Percentiles rank a stretch among this genome's conserved stretches.
Conservation (phyloP, 2,113 vertebrate species). For the Tachysurus fulvidraco region DNA sequence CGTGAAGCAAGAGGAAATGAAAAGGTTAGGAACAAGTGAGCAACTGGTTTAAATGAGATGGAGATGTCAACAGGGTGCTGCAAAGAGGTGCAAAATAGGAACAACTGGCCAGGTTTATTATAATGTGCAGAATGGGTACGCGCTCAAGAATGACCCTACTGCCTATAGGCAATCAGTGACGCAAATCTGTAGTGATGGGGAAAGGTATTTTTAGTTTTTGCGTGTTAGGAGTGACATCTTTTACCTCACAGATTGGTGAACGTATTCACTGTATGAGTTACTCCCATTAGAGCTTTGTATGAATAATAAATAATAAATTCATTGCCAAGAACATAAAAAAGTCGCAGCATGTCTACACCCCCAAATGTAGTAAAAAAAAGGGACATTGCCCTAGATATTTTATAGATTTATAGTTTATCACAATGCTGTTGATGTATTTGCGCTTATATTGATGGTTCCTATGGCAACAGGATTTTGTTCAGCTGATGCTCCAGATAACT, state of each 20-base stretch:
- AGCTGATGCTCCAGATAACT: too few relatives aligned
- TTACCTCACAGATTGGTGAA: neutral
- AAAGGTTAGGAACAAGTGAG: slow-evolving; percentile 36
- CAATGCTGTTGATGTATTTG: neutral
- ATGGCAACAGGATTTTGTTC: neutral
- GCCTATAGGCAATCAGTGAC: slow-evolving; percentile 22
- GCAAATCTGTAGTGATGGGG: neutral
- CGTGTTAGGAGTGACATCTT: slow-evolving; percentile 1
- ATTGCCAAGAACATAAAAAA: neutral
- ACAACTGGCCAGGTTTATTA: slow-evolving; percentile 30
- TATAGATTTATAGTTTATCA: neutral
- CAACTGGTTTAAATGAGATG: slow-evolving; percentile 34
- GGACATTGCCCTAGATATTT: neutral
- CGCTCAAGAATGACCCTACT: slow-evolving; percentile 2
- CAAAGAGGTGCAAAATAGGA: slow-evolving; percentile 19
- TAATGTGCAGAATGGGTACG: neutral
- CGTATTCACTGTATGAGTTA: neutral
- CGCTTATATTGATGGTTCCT: neutral
- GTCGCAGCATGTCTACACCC: neutral
- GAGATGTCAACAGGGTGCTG: neutral
- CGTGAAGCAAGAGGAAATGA: slow-evolving; percentile 43
- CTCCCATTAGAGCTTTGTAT: neutral
- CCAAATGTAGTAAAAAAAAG: neutral
- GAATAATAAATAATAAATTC: neutral
- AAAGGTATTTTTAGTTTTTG: slow-evolving; percentile 33